Evolutionary conservation across 1,140 invertebrate genomes (phyloP).

Genomic region (Drosophila pruinosa): DNA sequence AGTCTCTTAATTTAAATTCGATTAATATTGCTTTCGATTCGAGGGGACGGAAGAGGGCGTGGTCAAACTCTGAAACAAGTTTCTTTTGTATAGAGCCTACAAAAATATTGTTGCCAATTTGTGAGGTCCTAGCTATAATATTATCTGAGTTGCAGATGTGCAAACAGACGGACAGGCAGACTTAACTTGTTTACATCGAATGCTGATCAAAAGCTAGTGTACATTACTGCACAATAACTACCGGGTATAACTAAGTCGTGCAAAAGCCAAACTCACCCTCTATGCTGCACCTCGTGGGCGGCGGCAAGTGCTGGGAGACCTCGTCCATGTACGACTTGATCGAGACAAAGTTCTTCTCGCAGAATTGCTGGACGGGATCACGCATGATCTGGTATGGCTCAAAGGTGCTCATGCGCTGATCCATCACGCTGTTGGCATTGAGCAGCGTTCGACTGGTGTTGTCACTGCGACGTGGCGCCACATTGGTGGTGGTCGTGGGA

Average conservation of each 20-base stretch:
- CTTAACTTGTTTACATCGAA: too few relatives aligned
- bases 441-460: constrained; percentile 89
- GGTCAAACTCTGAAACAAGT: too few relatives aligned
- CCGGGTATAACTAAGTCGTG: background rate
- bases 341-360: constrained; percentile 95
- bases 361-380: constrained; percentile 96
- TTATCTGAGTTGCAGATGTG: too few relatives aligned
- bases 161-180: too few relatives aligned
- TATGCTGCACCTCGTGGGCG: constrained; percentile 94
- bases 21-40: too few relatives aligned
- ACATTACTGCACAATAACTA: too few relatives aligned
- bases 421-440: constrained; percentile 85
- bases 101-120: too few relatives aligned
- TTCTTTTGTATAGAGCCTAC: too few relatives aligned
- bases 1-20: too few relatives aligned
- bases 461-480: constrained; percentile 86
- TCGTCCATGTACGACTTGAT: constrained; percentile 96
- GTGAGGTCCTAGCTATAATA: too few relatives aligned
- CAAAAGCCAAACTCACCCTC: constrained; percentile 86
- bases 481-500: constrained; percentile 85
- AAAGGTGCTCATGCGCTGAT: constrained; percentile 92
- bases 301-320: constrained; percentile 91
- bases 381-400: constrained; percentile 92
- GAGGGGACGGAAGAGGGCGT: too few relatives aligned
- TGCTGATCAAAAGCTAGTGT: too few relatives aligned